These are phyloP conservation scores for Yponomeuta sedellus DNA, from an alignment of 2,888 invertebrate species.

Conservation along the genomic window DNA sequence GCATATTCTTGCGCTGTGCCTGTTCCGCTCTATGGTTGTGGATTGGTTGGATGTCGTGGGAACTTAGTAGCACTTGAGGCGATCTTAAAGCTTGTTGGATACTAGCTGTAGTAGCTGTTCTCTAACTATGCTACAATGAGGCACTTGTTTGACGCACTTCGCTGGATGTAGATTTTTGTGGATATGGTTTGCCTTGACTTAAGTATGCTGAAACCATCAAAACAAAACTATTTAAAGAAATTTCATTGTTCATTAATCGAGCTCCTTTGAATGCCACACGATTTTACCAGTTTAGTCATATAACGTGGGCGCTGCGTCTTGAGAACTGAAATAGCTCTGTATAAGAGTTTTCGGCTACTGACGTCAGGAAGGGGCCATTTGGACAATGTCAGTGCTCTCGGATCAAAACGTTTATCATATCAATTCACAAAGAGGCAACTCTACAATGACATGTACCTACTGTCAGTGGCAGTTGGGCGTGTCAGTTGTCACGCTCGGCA, in stretches of 20 bases:
- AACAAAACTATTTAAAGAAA: neutral
- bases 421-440: slow-evolving; percentile 4
- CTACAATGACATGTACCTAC: neutral
- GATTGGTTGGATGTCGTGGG: slow-evolving; percentile 18
- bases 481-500: too few relatives aligned
- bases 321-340: slow-evolving; percentile 47
- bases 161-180: neutral
- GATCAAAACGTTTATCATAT: slow-evolving; percentile 3
- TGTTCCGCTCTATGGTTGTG: slow-evolving; percentile 21
- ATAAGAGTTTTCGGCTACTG: slow-evolving; percentile 53
- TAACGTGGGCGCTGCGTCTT: slow-evolving; percentile 41
- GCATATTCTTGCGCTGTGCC: slow-evolving; percentile 15
- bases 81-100: neutral
- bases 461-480: too few relatives aligned
- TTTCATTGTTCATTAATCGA: slow-evolving; percentile 28
- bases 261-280: slow-evolving; percentile 50
- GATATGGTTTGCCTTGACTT: neutral
- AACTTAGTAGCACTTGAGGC: slow-evolving; percentile 8
- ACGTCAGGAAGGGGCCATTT: slow-evolving; percentile 58
- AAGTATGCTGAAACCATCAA: neutral
- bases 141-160: neutral
- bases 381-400: slow-evolving; percentile 39
- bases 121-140: neutral
- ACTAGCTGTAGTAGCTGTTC: neutral
- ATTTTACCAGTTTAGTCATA: slow-evolving; percentile 56